Evolutionary conservation across 2,797 vertebrate species (phyloP).

Genomic region (Chelon auratus): DNA sequence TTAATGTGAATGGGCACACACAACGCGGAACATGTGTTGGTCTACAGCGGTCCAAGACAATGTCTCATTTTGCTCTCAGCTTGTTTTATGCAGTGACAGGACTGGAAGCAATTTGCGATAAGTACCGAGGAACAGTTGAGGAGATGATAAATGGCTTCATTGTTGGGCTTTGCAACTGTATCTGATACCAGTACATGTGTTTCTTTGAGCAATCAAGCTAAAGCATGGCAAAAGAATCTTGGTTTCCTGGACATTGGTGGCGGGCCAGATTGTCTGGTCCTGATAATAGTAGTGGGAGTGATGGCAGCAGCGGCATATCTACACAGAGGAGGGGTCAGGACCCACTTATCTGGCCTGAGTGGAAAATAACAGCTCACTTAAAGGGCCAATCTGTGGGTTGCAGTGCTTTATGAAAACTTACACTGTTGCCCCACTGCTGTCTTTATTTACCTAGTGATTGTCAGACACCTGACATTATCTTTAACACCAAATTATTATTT

Average conservation of each 20-base stretch:
- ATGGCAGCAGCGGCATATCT: conserved; percentile 72
- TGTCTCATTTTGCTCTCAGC: conserved; percentile 63
- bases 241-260: conserved; percentile 72
- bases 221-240: conserved; percentile 58
- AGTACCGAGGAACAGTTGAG: conserved; percentile 63
- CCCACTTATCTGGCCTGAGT: conserved; percentile 72
- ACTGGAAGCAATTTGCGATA: conserved; percentile 79
- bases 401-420: conserved; percentile 25
- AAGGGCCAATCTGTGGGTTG: conserved; percentile 49
- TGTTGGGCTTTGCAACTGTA: conserved; percentile 64
- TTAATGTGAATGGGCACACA: conserved; percentile 63
- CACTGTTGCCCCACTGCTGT: conserved; percentile 16
- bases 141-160: conserved; percentile 74
- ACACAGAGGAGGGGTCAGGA: conserved; percentile 67
- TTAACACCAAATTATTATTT: conserved; percentile 47
- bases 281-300: conserved; percentile 75
- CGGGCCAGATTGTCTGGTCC: conserved; percentile 72
- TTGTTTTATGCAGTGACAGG: conserved; percentile 65
- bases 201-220: conserved; percentile 78
- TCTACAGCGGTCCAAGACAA: conserved; percentile 55
- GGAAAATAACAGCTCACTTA: conserved; percentile 72
- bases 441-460: conserved; percentile 49
- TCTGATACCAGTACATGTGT: conserved; percentile 71
- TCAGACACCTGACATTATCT: conserved; percentile 16
- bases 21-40: conserved; percentile 74